Evolutionary conservation across 2,113 vertebrate species (phyloP).

Genomic region (Otocyon megalotis): DNA sequence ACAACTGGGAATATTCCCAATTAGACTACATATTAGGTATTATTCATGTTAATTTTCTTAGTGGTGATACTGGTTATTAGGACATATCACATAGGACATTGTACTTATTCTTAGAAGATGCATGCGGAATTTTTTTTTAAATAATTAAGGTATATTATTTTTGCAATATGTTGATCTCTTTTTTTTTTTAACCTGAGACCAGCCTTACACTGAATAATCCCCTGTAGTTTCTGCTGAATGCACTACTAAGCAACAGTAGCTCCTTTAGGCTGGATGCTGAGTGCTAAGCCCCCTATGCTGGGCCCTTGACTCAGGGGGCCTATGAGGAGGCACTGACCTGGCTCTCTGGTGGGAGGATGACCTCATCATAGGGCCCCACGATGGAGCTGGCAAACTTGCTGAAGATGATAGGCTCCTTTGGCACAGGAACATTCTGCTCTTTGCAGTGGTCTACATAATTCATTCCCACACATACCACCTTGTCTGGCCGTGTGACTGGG

Average conservation of each 20-base stretch:
- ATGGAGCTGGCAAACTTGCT: conserved; percentile 96
- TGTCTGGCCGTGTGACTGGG: conserved; percentile 92
- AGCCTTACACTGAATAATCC: neutral
- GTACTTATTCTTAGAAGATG: neutral
- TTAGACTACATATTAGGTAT: neutral
- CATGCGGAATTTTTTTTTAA: conserved; percentile 8
- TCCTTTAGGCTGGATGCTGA: neutral
- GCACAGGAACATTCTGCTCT: conserved; percentile 92
- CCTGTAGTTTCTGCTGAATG: neutral
- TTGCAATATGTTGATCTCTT: neutral
- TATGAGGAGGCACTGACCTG: conserved; percentile 82
- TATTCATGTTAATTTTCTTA: neutral
- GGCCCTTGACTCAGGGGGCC: neutral
- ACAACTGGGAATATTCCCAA: neutral
- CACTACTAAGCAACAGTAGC: neutral
- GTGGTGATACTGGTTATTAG: neutral
- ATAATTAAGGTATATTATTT: neutral
- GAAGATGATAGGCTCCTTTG: conserved; percentile 95
- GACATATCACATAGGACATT: neutral
- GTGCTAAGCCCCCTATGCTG: neutral
- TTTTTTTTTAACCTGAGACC: neutral
- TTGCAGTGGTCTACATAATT: conserved; percentile 96
- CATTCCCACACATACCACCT: conserved; percentile 96
- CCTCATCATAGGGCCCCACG: conserved; percentile 92
- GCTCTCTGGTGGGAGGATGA: conserved; percentile 91